These are phyloP conservation scores for Diphyllodes magnificus DNA, from an alignment of 2,113 vertebrate genomes.

Conservation along the genomic window DNA sequence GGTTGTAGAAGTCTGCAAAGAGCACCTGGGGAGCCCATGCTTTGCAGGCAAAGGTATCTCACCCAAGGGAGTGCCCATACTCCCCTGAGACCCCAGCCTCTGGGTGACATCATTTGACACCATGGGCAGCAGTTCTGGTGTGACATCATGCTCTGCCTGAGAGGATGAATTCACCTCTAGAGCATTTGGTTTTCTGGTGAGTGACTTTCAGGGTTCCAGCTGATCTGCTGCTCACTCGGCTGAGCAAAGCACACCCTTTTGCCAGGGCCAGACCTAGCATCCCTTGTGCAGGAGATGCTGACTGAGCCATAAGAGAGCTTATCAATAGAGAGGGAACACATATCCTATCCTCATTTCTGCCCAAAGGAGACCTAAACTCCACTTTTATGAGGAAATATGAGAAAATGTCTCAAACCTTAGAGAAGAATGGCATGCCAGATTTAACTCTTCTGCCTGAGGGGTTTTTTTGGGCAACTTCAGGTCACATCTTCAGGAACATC, in stretches of 20 bases:
- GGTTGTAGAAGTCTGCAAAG: neutral
- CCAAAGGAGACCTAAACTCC: neutral
- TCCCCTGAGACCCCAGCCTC: neutral
- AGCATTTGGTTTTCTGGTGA: neutral
- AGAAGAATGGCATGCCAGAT: neutral
- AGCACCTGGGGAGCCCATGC: neutral
- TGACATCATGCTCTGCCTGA: neutral
- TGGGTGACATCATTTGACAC: fast-evolving
- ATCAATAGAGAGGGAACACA: fast-evolving
- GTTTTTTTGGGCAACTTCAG: neutral
- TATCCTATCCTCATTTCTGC: neutral
- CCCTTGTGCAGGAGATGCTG: neutral
- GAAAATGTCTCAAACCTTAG: neutral
- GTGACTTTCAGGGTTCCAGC: neutral
- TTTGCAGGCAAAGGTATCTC: neutral
- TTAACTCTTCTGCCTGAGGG: neutral
- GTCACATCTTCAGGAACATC: neutral
- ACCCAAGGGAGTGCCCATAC: neutral
- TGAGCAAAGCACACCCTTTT: neutral
- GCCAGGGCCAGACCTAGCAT: neutral
- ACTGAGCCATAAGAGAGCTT: neutral
- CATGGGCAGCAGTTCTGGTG: neutral
- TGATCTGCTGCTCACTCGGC: neutral
- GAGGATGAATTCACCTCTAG: neutral
- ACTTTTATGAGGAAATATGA: neutral